Evolutionary conservation across 2,888 invertebrate species (phyloP), one percentile per base, ranked within the genome.

Genomic region (Trisateles emortualis): DNA sequence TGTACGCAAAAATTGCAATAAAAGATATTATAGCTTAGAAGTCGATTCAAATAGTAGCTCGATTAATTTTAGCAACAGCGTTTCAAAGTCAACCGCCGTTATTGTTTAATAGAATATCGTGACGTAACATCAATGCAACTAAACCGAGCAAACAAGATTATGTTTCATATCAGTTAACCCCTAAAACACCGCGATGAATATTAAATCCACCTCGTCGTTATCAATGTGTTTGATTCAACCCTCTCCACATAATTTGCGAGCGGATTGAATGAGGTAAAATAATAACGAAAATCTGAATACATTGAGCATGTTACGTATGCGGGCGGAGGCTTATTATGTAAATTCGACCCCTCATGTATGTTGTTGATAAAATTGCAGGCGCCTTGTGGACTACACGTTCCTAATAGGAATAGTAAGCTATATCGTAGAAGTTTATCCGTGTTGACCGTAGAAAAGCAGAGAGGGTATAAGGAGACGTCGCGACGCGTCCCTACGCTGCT

Each of bases 211-310:
- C 74, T 70, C 63, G 71, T 70, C 75, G 76, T 79, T 83, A 81
- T 84, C 83, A 78, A 77, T 68, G 72, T 79, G 72, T 83, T 81
- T 81, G 76, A 76, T 81, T 84, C 75, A 71, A 64, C 69, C 74
- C 70, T 68, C 70, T 64, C 68, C 72, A 79, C 71, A 73, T 77
- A 81, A 86, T 84, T 84, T 80, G 64, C 60, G 62, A 65, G 68
- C 62, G 76, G 66, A 83, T 84, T 80, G 82, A 81, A 81, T 79
- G 77, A 79, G 81, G 84, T 83, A 81, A 86, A 87, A 84, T 87
- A 88, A 87, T 89, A 86, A 86, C 79, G 78, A 76, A 84, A 87
- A 86, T 86, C 83, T 82, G 84, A 80, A 84, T 84, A 82, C 79
- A 78, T 79, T 65, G 72, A 57, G 66, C 65, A 70, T 72, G 76